A percentile compares a stretch with the other conserved stretches of the same genome.
These are phyloP conservation scores for Tragelaphus strepsiceros DNA, from an alignment of 2,113 vertebrate species.

Conservation along the genomic window DNA sequence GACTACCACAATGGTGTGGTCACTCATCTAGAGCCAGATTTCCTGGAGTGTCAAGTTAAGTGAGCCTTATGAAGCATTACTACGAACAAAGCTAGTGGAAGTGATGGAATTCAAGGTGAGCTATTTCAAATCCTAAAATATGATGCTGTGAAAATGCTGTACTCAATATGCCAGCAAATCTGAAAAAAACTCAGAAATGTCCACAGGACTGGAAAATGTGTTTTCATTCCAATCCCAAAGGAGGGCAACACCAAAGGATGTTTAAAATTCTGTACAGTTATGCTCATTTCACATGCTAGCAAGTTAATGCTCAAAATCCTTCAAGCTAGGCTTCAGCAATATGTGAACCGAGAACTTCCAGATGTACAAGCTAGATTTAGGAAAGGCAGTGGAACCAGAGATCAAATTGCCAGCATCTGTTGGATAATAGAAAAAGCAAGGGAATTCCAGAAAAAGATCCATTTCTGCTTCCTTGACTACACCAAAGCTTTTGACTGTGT, in stretches of 20 bases:
- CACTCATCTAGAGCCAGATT: background rate
- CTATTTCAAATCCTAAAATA: background rate
- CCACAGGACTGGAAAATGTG: background rate
- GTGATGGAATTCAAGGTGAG: background rate
- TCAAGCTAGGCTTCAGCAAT: background rate
- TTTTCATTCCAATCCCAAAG: background rate
- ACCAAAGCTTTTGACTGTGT: background rate
- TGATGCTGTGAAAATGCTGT: background rate
- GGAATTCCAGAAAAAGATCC: background rate
- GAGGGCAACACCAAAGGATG: background rate
- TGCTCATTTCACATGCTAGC: background rate
- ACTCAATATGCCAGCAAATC: background rate
- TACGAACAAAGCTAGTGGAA: background rate
- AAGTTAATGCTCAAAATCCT: background rate
- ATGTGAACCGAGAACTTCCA: background rate
- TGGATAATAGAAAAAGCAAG: background rate
- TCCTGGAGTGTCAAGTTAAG: background rate
- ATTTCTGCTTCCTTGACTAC: background rate
- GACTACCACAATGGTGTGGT: background rate
- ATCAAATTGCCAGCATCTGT: background rate
- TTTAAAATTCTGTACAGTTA: background rate
- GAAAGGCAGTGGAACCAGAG: background rate
- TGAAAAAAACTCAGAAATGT: background rate
- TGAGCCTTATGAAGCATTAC: background rate
- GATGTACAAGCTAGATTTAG: background rate